These are phyloP conservation scores for Lytechinus variegatus DNA, from an alignment of 35 echinoderm and acorn worm species.

Conservation along the genomic window DNA sequence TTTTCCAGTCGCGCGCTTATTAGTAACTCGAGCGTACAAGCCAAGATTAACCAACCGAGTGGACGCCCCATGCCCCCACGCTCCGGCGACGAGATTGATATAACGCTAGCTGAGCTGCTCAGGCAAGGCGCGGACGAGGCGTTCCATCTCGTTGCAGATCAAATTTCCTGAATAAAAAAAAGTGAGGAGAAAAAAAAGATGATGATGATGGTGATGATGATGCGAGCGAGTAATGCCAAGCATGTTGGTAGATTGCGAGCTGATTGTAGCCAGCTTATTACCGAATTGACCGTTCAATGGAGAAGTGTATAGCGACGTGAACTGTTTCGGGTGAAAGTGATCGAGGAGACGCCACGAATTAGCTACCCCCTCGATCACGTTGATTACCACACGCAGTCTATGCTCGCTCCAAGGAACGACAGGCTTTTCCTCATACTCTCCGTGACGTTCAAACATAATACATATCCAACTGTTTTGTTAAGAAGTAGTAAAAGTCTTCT, in stretches of 20 bases:
- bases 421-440: background rate
- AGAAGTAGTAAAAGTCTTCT: no score
- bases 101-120: slow-evolving; percentile 5
- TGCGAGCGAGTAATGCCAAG: background rate
- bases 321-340: background rate
- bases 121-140: slow-evolving; percentile 15
- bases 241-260: background rate
- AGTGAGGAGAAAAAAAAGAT: background rate
- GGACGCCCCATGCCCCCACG: background rate
- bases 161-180: slow-evolving; percentile 22
- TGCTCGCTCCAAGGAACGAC: background rate
- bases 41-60: slow-evolving; percentile 25
- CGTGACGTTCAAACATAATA: background rate
- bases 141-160: slow-evolving; percentile 42
- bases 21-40: slow-evolving; percentile 7
- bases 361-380: background rate
- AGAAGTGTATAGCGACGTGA: background rate
- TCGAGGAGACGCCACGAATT: background rate
- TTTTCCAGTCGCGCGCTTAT: slow-evolving; percentile 44
- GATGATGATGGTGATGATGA: slow-evolving; percentile 25
- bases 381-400: background rate
- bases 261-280: background rate
- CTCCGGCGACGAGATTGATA: slow-evolving; percentile 19
- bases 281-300: background rate
- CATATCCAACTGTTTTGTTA: background rate